Base-by-base conservation (phyloP, 2,888 invertebrate species). In the Lasius fuliginosus region DNA sequence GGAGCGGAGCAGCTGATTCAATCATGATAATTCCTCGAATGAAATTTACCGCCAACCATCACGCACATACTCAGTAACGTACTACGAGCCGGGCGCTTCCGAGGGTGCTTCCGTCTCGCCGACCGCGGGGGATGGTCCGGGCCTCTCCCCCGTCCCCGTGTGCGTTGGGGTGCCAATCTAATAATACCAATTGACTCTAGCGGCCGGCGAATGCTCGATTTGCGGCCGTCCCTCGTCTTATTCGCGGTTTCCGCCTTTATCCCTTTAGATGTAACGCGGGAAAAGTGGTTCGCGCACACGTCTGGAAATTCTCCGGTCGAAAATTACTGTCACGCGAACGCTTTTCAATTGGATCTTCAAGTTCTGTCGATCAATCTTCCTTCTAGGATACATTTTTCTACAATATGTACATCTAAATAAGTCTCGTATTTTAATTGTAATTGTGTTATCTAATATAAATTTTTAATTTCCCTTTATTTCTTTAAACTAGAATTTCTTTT, bases 1-100 rank as follows among this genome's bases (percentile, higher is more conserved):
- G 90, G 90, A 92, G 92, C 91, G 90, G 85, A 91, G 93, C 88
- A 90, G 91, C 93, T 93, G 95, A 95, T 95, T 94, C 94, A 93
- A 95, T 95, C 94, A 94, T 94, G 95, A 94, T 95, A 94, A 95
- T 95, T 94, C 94, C 92, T 92, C 92, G 93, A 94, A 95, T 94
- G 93, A 94, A 94, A 95, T 95, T 95, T 95, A 94, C 94, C 93
- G 92, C 92, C 92, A 93, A 92, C 92, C 93, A 93, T 92, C 93
- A 92, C 92, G 92, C 92, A 92, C 92, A 92, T 92, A 92, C 86
- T 84, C 91, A 87, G 91, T 87, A 89, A 86, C 88, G 89, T 90
- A 87, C 77, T 86, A 76, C 86, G 82, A 83, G 85, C 46, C 56
- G 60, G 77, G 65, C 79, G 64, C 71, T 76, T 75, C 75, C 79